phyloP scores from a whole-genome alignment of 2,113 vertebrate species.

The Anas platyrhynchos region DNA sequence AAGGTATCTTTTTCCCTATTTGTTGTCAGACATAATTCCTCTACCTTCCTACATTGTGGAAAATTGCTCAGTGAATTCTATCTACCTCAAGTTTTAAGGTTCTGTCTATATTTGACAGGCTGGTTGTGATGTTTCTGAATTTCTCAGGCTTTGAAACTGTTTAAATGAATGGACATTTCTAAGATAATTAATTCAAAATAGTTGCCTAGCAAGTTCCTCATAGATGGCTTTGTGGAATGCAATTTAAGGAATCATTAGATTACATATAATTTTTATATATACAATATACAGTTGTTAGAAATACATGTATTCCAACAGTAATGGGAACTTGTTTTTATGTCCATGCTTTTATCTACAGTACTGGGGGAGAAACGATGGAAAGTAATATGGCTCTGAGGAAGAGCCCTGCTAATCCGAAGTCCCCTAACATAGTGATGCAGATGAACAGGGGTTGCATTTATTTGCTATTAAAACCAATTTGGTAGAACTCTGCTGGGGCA shows the following conservation, averaged over 20 bases:
- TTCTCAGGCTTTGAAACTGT: background rate
- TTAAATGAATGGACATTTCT: background rate
- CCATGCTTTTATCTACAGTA: background rate
- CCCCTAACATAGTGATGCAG: background rate
- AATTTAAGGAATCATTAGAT: too few relatives aligned
- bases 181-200: background rate
- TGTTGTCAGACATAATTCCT: background rate
- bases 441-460: background rate
- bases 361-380: background rate
- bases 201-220: background rate
- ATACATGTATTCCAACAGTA: background rate
- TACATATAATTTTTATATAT: too few relatives aligned
- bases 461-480: background rate
- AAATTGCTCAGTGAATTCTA: background rate
- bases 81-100: background rate
- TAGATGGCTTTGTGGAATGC: background rate
- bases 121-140: background rate
- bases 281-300: background rate
- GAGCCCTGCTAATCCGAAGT: background rate
- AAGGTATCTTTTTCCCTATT: background rate
- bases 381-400: background rate
- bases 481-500: background rate
- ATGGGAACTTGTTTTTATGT: background rate
- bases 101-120: background rate
- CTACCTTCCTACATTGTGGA: background rate